Evolutionary conservation across 2,113 vertebrate species (phyloP).

Genomic region (Ia io): DNA sequence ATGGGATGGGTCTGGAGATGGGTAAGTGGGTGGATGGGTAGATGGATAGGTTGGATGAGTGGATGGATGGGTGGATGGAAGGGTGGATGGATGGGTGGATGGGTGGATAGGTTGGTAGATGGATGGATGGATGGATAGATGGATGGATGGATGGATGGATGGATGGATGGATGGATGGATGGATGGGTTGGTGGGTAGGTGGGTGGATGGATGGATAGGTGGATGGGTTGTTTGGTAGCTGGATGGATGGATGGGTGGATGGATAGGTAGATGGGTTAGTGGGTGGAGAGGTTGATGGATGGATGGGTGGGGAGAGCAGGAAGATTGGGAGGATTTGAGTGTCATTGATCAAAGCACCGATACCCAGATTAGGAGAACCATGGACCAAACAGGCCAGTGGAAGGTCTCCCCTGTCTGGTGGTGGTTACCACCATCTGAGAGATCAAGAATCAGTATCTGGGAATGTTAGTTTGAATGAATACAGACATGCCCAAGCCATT

Average conservation of each 20-base stretch:
- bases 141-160: not conserved
- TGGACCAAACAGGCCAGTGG: not conserved
- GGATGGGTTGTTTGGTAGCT: fast-evolving
- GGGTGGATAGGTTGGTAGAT: not conserved
- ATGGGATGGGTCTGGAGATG: too few species aligned
- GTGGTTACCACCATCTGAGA: fast-evolving
- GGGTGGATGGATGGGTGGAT: not conserved
- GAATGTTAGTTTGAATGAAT: not conserved
- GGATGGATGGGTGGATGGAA: not conserved
- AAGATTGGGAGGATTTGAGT: not conserved
- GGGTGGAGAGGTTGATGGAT: too few species aligned
- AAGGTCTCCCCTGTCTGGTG: fast-evolving
- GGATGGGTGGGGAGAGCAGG: too few species aligned
- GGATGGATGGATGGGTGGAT: too few species aligned
- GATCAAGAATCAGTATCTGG: not conserved
- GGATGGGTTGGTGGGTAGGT: not conserved
- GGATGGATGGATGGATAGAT: too few species aligned
- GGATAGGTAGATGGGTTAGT: too few species aligned
- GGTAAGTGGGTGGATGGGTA: not conserved
- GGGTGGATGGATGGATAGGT: too few species aligned
- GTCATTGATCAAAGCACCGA: fast-evolving
- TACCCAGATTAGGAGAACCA: not conserved
- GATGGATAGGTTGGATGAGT: too few species aligned
- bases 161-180: too few species aligned
- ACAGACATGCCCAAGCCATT: not conserved